phyloP scores from a whole-genome alignment of 2,113 vertebrate genomes.

The Mastomys coucha region DNA sequence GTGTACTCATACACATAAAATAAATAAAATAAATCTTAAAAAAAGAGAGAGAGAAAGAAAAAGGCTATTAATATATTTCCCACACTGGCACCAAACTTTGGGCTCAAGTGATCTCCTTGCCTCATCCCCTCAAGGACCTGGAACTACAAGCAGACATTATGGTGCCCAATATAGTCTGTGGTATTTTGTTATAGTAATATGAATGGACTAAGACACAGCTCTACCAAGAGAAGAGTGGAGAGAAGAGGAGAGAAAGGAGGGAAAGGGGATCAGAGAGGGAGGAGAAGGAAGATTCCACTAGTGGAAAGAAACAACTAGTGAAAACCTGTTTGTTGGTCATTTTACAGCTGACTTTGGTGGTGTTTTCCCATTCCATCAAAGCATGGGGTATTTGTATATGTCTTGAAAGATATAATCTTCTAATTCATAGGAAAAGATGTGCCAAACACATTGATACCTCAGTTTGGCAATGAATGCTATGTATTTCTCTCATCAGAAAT shows the following conservation, averaged over 20 bases:
- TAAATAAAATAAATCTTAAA: no score
- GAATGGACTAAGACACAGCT: neutral
- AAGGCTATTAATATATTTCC: neutral
- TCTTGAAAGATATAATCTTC: slow-evolving; percentile 35
- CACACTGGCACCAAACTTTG: neutral
- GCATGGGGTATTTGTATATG: neutral
- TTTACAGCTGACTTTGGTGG: slow-evolving; percentile 29
- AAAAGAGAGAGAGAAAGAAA: neutral
- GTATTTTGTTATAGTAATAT: neutral
- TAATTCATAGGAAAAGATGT: neutral
- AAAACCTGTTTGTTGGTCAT: neutral
- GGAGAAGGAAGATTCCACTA: no score
- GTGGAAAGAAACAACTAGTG: neutral
- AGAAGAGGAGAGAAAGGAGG: neutral
- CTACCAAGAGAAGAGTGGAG: neutral
- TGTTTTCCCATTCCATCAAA: slow-evolving; percentile 11
- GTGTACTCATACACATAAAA: no score
- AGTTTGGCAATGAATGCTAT: neutral
- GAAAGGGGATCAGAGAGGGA: neutral
- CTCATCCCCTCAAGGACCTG: neutral
- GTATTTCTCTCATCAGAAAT: slow-evolving; percentile 14
- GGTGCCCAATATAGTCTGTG: neutral
- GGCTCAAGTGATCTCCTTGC: neutral
- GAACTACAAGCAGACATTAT: neutral
- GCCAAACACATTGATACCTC: neutral